These are phyloP conservation scores for Phrynocephalus versicolor DNA, from an alignment of 2,113 vertebrate species.

Conservation along the genomic window DNA sequence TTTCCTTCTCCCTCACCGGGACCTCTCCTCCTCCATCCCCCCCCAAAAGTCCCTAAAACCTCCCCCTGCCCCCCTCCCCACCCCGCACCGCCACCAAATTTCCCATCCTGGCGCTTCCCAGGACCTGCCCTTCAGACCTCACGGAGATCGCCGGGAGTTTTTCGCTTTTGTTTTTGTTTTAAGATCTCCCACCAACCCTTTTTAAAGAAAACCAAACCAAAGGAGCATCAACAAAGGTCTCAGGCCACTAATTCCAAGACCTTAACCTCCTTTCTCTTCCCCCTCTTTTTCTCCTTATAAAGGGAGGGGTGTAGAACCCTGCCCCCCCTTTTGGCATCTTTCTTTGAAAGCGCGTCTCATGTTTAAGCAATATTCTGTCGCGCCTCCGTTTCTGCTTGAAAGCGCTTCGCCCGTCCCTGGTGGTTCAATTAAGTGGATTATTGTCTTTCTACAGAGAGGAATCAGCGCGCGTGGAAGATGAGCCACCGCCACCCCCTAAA, in stretches of 20 bases:
- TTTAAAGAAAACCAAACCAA: neutral
- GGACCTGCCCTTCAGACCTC: too few species aligned
- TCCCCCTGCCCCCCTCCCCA: neutral
- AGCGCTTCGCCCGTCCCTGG: constrained; percentile 82
- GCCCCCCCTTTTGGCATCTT: neutral
- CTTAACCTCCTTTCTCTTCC: too few species aligned
- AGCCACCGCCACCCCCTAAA: constrained; percentile 54
- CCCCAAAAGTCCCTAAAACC: too few species aligned
- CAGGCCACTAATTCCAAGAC: neutral
- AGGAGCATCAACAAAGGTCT: neutral
- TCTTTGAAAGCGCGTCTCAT: neutral
- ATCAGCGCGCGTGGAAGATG: constrained; percentile 78
- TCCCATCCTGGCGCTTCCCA: too few species aligned
- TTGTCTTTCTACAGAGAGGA: constrained; percentile 87
- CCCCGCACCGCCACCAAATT: too few species aligned
- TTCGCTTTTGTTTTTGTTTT: neutral
- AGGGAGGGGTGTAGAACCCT: too few species aligned
- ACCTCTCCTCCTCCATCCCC: neutral
- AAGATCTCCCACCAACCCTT: neutral
- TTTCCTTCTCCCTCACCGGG: neutral
- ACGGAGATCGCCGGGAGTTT: neutral
- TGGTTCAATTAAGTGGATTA: constrained; percentile 99
- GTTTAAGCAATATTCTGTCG: neutral
- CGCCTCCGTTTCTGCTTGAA: constrained; percentile 76
- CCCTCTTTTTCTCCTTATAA: neutral